Evolutionary conservation across 2,113 vertebrate genomes (phyloP).

Genomic region (Syrmaticus mikado): DNA sequence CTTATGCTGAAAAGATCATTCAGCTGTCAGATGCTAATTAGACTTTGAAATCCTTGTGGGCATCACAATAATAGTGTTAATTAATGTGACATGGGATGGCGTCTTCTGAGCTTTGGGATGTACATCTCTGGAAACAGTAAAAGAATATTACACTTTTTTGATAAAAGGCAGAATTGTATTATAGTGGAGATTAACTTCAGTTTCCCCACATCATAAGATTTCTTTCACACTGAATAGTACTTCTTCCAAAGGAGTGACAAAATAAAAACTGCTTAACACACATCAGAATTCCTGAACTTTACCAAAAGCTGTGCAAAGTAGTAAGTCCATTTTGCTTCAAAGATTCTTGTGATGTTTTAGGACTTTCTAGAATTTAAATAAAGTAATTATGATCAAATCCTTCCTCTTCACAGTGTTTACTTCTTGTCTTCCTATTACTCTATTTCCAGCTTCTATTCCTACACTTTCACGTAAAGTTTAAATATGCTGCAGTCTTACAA

Average conservation of each 20-base stretch:
- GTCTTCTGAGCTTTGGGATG: not conserved
- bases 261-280: not conserved
- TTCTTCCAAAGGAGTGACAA: not conserved
- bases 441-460: not conserved
- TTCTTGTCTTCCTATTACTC: not conserved
- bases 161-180: not conserved
- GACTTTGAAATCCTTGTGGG: not conserved
- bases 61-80: not conserved
- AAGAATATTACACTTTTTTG: not conserved
- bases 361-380: not conserved
- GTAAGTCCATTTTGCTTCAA: not conserved
- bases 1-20: not conserved
- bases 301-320: not conserved
- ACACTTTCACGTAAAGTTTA: not conserved
- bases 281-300: not conserved
- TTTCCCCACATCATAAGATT: not conserved
- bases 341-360: not conserved
- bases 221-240: rapidly evolving
- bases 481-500: not conserved
- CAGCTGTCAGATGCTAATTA: not conserved
- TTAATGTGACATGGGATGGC: not conserved
- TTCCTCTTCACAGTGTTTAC: not conserved
- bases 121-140: not conserved
- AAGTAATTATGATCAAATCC: not conserved
- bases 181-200: not conserved